A percentile compares a stretch with the other conserved stretches of the same genome.
phyloP scores from a whole-genome alignment of 2,797 vertebrate genomes.

The Sebastes kiyomatsui region DNA sequence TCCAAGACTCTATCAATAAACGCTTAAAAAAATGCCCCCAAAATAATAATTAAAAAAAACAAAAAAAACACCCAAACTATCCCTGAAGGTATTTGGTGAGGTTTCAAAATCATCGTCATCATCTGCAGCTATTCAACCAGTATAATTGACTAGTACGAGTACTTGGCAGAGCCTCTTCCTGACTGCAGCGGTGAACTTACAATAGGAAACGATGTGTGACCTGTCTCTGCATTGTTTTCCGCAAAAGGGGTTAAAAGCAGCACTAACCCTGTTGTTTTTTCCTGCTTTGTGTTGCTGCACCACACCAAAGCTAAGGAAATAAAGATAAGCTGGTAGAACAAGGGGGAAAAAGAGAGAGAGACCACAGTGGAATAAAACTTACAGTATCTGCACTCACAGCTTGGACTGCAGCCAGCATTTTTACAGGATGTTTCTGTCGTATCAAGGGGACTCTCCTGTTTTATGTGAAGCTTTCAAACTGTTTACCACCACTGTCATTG shows the following conservation, averaged over 20 bases:
- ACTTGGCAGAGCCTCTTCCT: not conserved
- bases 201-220: constrained; percentile 26
- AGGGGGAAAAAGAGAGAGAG: not conserved
- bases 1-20: too few species aligned
- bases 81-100: not conserved
- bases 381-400: constrained; percentile 40
- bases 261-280: constrained; percentile 28
- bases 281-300: constrained; percentile 43
- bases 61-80: too few species aligned
- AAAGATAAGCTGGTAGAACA: constrained; percentile 11
- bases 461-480: constrained; percentile 73
- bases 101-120: not conserved
- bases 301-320: constrained; percentile 1
- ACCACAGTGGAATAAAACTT: constrained; percentile 39
- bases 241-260: constrained; percentile 24
- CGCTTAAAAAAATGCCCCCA: too few species aligned
- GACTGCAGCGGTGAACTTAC: constrained; percentile 1
- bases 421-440: constrained; percentile 62
- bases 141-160: not conserved
- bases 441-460: constrained; percentile 62
- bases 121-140: not conserved
- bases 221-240: constrained; percentile 44
- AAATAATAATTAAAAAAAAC: too few species aligned
- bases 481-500: constrained; percentile 76
- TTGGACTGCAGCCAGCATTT: constrained; percentile 63